Base-by-base conservation (phyloP, 2,797 vertebrate genomes). In the Leptatherina wallacei region DNA sequence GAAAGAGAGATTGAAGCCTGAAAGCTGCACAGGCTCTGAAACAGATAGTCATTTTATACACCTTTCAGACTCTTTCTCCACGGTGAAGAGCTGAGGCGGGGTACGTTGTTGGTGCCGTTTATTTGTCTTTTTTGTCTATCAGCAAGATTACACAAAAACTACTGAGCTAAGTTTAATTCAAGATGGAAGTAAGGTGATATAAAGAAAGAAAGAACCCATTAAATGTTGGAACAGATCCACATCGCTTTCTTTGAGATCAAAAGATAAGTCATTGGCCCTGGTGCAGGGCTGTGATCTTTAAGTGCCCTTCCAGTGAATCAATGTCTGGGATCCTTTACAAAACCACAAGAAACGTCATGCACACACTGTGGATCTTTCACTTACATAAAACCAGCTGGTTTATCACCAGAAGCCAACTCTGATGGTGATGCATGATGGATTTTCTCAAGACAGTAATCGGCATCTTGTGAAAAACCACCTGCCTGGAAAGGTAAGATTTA, bases 301-400 rank as follows among this genome's bases (percentile, higher is more conserved):
- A 27, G 27, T 55, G 52, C 27, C 52, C 27, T 55, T 30, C 22
- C 14, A 16, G 27, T 29, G 11, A 29, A 8, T 18, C 27, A 30
- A 2, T 55, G 52, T 29, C 27, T 16, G 4, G 3, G 3, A 51
- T 2, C 49, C 49, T 51, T 51, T 7, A 20, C 6, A 44, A 9
- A 47, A 47, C 18, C 18, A 8, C 20, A 49, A 22, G 20, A 49
- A 49, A 49, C 49, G 27, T 10, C 11, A 13, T 27, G 51, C 51
- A 52, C 22, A 52, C 49, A 52, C 5, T 52, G 49, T 27, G 22
- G 12, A 13, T 24, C 22, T 24, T 52, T 52, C 20, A 9, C 20
- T 33, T 32, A 47, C 40, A 67, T 20, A 33, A 30, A 67, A 58
- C 54, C 65, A 67, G 44, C 40, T 47, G 40, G n/a, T 16, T n/a